phyloP scores from a whole-genome alignment of 2,797 vertebrate genomes.

The Cephalopachus bancanus region DNA sequence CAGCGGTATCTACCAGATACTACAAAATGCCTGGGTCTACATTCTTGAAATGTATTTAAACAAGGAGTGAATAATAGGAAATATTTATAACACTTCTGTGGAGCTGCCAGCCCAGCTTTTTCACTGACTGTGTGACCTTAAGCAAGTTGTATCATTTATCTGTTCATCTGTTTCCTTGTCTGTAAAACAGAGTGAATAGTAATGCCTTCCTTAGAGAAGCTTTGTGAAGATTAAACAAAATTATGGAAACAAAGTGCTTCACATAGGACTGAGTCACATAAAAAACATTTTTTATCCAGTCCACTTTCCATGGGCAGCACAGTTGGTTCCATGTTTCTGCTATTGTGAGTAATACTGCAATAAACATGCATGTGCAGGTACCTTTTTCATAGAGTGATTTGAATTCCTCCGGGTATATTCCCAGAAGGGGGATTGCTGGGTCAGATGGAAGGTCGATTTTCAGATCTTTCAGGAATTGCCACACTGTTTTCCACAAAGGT shows the following conservation, averaged over 20 bases:
- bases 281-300: not conserved
- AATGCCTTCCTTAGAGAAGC: not conserved
- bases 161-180: not conserved
- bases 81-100: not conserved
- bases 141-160: not conserved
- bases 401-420: no score
- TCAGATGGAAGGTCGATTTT: no score
- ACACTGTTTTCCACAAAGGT: no score
- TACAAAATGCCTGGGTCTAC: not conserved
- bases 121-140: not conserved
- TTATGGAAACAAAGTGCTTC: not conserved
- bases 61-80: not conserved
- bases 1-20: not conserved
- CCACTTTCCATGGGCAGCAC: no score
- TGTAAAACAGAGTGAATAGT: not conserved
- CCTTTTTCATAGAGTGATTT: no score
- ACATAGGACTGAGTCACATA: not conserved
- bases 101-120: not conserved
- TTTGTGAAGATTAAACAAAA: constrained; percentile 10
- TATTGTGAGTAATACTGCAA: no score
- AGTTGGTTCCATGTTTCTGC: no score
- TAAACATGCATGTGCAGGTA: no score
- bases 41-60: not conserved
- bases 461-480: no score
- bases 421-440: no score